Evolutionary conservation across 2,888 invertebrate genomes (phyloP), one percentile per base, ranked within the genome.

Genomic region (Drosophila colorata): DNA sequence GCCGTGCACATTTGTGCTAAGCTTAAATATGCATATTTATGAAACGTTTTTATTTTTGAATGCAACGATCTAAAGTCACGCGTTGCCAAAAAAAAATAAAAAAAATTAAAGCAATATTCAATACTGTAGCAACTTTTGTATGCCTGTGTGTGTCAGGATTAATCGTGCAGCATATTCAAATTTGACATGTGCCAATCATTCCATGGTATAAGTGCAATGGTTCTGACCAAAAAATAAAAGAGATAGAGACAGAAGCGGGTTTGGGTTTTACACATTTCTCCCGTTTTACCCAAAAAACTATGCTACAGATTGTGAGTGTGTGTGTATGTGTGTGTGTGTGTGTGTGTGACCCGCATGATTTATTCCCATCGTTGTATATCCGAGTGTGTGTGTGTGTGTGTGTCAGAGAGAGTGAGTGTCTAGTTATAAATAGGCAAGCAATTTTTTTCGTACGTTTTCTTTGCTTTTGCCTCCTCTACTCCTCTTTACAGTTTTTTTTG

Each of bases 351-450:
- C 75, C 63, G 67, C 70, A 66, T 66, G 57, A 47, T 60, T 41
- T 60, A 14, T 40, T 55, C 35, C 64, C 63, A 55, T 16, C 56
- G 44, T 25, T 14, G 20, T 43, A 53, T 33, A 20, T 58, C 28
- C 38, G 23, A 9, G 37, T 35, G 13, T 69, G 43, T 40, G 51
- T 52, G 37, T 13, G 35, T 44, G 41, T 47, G 43, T 64, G 43
- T 57, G 43, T 64, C 61, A 44, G 52, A 51, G 49, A 57, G 58
- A 63, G 58, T 57, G 48, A 61, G 46, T 55, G 48, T 55, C 40
- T 57, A 49, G 85, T 65, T 85, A 88, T 78, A 85, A 85, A 85
- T 88, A 84, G 87, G 60, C 76, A 70, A 81, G 85, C 81, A 76
- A 81, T 85, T 84, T 85, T 86, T 78, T 87, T 69, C 66, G 58